These are phyloP conservation scores for Eupleurogrammus muticus DNA, from an alignment of 2,797 vertebrate genomes.

Conservation along the genomic window DNA sequence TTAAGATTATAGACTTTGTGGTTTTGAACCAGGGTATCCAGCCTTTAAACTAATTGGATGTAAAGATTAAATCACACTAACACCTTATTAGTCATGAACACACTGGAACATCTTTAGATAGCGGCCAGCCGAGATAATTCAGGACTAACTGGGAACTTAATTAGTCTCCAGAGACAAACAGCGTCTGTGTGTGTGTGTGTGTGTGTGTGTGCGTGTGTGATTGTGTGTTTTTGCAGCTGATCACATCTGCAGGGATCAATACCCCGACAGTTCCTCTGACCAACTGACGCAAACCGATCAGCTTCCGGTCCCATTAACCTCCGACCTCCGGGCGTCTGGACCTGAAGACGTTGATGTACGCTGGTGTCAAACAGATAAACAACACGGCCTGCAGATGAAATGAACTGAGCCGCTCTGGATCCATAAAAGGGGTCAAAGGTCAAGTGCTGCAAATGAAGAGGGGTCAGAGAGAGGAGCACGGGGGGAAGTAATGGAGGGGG, in stretches of 20 bases:
- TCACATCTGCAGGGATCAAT: constrained; percentile 21
- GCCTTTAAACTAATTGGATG: background rate
- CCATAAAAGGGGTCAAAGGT: constrained; percentile 38
- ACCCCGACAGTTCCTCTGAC: constrained; percentile 15
- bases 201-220: background rate
- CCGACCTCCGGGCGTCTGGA: constrained; percentile 5
- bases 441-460: constrained; percentile 30
- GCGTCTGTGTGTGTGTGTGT: background rate
- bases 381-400: background rate
- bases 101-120: background rate
- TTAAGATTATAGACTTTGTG: no score
- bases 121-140: constrained; percentile 1
- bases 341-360: background rate
- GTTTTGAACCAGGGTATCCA: background rate
- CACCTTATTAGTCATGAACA: no score
- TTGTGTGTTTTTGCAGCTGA: constrained; percentile 4
- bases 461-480: constrained; percentile 5
- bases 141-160: background rate
- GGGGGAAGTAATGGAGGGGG: background rate
- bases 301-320: constrained; percentile 33
- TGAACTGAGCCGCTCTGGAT: constrained; percentile 21
- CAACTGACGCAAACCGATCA: constrained; percentile 30
- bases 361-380: background rate
- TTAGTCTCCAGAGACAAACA: constrained; percentile 3
- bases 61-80: no score